Conservation (phyloP, 53 echinoderm and acorn worm genomes). For the Mesocentrotus franciscanus region DNA sequence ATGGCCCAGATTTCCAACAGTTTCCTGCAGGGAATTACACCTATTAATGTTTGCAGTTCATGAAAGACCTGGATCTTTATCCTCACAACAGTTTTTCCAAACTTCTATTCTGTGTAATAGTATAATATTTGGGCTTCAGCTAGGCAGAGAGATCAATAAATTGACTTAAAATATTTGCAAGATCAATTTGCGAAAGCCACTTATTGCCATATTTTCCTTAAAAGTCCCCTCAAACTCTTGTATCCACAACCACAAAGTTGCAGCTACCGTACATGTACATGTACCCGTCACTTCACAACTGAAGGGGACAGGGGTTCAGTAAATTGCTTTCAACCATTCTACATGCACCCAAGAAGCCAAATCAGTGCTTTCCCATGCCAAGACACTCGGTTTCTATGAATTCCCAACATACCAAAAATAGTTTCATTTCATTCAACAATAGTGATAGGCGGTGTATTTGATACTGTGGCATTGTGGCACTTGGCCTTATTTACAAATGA, state of each 20-base stretch:
- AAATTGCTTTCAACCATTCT: not conserved
- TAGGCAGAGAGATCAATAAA: not conserved
- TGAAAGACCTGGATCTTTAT: no score
- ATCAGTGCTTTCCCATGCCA: not conserved
- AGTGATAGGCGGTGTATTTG: not conserved
- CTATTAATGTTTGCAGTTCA: no score
- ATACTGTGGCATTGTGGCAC: constrained; percentile 20
- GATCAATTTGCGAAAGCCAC: not conserved
- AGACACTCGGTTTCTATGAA: not conserved
- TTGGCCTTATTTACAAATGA: constrained; percentile 20
- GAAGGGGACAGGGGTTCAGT: not conserved
- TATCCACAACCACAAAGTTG: not conserved
- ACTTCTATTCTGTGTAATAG: no score
- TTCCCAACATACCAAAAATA: constrained; percentile 34
- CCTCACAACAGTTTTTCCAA: no score
- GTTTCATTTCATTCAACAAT: constrained; percentile 31
- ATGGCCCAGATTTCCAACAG: no score
- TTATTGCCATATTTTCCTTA: not conserved
- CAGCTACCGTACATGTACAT: not conserved
- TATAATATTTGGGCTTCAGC: no score
- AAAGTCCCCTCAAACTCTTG: not conserved
- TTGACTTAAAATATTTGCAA: not conserved
- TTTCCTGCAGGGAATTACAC: no score
- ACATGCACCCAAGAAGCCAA: not conserved
- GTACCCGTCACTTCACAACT: not conserved